A percentile compares a stretch with the other conserved stretches of the same genome.
Conservation (phyloP, 92 coral and sea anemone genomes). For the Actinostola sp. region DNA sequence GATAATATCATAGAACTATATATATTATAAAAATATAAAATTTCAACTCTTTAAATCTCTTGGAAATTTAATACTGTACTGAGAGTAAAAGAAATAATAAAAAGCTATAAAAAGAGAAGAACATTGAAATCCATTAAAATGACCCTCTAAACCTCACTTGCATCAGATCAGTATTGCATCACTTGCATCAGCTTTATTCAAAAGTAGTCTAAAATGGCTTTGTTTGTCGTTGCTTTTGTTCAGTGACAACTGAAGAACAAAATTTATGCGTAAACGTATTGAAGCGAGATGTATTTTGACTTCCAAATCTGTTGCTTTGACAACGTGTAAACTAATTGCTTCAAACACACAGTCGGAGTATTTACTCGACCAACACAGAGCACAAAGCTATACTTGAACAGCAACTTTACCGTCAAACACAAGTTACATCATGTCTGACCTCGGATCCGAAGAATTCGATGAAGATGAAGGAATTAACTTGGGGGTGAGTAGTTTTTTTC, state of each 20-base stretch:
- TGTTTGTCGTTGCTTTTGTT: neutral
- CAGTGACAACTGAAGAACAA: neutral
- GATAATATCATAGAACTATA: too few relatives aligned
- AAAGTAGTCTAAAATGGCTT: neutral
- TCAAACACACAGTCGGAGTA: conserved; percentile 22
- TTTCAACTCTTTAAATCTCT: too few relatives aligned
- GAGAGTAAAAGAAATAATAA: too few relatives aligned
- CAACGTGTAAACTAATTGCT: conserved; percentile 33
- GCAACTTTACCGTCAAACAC: conserved; percentile 10
- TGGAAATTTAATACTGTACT: too few relatives aligned
- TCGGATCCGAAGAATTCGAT: conserved; percentile 94
- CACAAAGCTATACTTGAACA: neutral
- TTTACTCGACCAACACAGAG: conserved; percentile 34
- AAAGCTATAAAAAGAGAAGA: too few relatives aligned
- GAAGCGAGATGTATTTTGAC: conserved; percentile 26
- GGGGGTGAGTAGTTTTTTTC: conserved; percentile 95
- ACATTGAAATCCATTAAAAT: too few relatives aligned
- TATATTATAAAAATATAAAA: too few relatives aligned
- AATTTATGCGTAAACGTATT: conserved; percentile 19
- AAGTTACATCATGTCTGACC: conserved; percentile 78
- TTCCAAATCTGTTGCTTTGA: conserved; percentile 72
- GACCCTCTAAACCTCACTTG: too few relatives aligned
- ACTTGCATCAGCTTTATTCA: too few relatives aligned
- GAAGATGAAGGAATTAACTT: conserved; percentile 94
- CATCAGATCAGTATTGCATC: too few relatives aligned